Evolutionary conservation across 1,140 invertebrate genomes (phyloP), one percentile per base, ranked within the genome.

Genomic region (Camponotus pennsylvanicus): DNA sequence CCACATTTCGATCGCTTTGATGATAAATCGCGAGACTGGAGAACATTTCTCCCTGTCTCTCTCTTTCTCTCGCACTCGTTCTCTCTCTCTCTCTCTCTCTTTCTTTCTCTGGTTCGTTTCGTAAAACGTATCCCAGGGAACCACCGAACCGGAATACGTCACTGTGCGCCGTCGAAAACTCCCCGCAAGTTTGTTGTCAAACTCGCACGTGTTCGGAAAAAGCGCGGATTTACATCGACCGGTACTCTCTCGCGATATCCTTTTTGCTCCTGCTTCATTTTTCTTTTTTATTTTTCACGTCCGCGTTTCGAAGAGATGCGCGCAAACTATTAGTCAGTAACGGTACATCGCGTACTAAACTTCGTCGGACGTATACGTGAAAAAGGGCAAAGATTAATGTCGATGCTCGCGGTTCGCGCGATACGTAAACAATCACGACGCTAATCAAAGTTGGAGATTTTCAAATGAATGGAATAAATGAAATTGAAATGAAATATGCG

Each of bases 101-200:
- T 49, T 49, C 42, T 45, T 11, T 45, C 42, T 49, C 3, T 5
- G 40, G 13, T 13, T 2, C 2, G 18, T 45, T 40, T 70, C 64
- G 18, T 8, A 64, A 40, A 52, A 32, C 45, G 34, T 13, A 2
- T 71, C 52, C 66, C 55, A 18, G 82, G 86, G 86, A 42, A 85
- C 86, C 42, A 52, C 66, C 45, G 67, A 11, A 7, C 34, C 55
- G 37, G 86, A 86, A n/a, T 89, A 89, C 87, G 87, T 49, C 83
- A 89, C 87, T 89, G 88, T 91, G 88, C 87, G 84, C 89, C 86
- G 85, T 86, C 87, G 90, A 93, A 92, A 93, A 93, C 92, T 92
- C 75, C 27, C 84, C 70, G 85, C 79, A 84, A 93, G 90, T 94
- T 94, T 93, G 92, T 93, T 93, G 89, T 92, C 86, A 88, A 94